Evolutionary conservation across 2,888 invertebrate species (phyloP), one percentile per base, ranked within the genome.

Genomic region (Idaea straminata): DNA sequence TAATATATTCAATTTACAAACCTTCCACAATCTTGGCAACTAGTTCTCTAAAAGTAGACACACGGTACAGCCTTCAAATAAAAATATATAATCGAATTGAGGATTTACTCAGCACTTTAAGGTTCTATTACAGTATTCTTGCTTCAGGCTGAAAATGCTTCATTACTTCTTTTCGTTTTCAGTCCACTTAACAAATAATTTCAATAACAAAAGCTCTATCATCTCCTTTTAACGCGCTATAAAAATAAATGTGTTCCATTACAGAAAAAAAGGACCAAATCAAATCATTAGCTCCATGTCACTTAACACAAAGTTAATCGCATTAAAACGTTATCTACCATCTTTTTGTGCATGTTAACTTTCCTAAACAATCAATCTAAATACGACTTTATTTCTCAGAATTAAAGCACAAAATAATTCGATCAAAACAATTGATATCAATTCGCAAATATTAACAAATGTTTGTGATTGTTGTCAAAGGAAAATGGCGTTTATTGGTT

Each of bases 271-370:
- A 47, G 47, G 77, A 80, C 73, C 74, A 81, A 84, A 82, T 79
- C 78, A 83, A 86, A 86, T 89, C 90, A 89, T 91, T 91, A 89
- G 88, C 88, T 81, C 81, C 83, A 81, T 84, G 89, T 89, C 91
- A 89, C 88, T 90, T 89, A 87, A 81, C 86, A 74, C 79, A 71
- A 72, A 86, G 86, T 89, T 90, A 90, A 91, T 91, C 90, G 89
- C 84, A 88, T 90, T 88, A 89, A 83, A 84, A 81, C 83, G 80
- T 79, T 89, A 89, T 89, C 89, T 83, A 67, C 72, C 77, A 89
- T 90, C 89, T 88, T 86, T 88, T 89, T 91, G 89, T 88, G 83
- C 83, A 83, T 81, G 80, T 77, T 80, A 79, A 77, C 78, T 77
- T 79, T 74, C 70, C 75, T 69, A 68, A 73, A 69, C 71, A 35